These are phyloP conservation scores for Meriones unguiculatus DNA, from an alignment of 2,113 vertebrate genomes.

Conservation along the genomic window DNA sequence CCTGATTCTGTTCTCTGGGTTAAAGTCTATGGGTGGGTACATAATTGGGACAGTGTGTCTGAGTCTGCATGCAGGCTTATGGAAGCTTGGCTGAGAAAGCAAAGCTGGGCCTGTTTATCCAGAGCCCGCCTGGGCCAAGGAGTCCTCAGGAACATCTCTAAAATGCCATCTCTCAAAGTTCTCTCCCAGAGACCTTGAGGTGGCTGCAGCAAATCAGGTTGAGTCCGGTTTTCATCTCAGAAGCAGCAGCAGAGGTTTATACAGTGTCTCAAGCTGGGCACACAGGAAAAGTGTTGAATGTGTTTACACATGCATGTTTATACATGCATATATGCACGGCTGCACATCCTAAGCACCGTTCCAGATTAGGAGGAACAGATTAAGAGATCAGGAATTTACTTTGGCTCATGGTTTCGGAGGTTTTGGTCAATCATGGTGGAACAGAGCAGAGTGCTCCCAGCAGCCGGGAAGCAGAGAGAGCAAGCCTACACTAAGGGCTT, in stretches of 20 bases:
- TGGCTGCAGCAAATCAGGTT: neutral
- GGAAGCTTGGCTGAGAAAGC: neutral
- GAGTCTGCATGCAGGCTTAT: neutral
- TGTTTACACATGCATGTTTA: neutral
- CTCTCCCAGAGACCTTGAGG: neutral
- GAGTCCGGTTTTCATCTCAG: neutral
- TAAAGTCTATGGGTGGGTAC: neutral
- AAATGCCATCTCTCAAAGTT: neutral
- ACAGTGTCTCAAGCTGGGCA: neutral
- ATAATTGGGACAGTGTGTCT: neutral
- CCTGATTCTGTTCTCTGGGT: neutral
- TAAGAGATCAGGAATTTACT: neutral
- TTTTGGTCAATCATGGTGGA: neutral
- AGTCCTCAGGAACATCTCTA: neutral
- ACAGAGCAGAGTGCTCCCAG: neutral
- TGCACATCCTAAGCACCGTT: neutral
- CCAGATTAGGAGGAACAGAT: neutral
- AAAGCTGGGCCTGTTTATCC: neutral
- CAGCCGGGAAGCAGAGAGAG: neutral
- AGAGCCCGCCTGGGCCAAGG: neutral
- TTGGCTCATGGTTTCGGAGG: neutral
- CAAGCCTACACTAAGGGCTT: neutral
- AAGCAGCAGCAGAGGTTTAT: neutral
- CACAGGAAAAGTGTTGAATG: neutral
- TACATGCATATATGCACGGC: no score